Evolutionary conservation across 2,888 invertebrate genomes (phyloP), one percentile per base, ranked within the genome.

Genomic region (Hipparchia semele): DNA sequence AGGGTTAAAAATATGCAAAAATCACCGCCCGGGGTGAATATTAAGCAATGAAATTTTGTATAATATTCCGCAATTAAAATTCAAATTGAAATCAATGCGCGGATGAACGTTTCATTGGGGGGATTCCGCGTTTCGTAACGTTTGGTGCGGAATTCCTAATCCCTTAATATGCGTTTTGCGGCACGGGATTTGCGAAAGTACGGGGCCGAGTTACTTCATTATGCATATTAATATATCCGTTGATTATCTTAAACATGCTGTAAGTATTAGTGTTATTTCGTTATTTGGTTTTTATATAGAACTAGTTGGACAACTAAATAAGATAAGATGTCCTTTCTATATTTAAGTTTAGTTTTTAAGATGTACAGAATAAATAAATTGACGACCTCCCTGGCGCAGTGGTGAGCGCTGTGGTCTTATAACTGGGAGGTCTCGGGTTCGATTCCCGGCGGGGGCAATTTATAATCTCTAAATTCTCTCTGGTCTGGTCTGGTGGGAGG

Each of bases 31-130:
- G 86, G 93, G 92, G 92, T 92, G 94, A 92, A 92, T 93, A 92
- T 92, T 88, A 94, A 94, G 89, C 84, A 90, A 92, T 91, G 91
- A 92, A 90, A 92, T 92, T 91, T 91, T 90, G 89, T 90, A 90
- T 92, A 93, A 94, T 94, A 94, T 94, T 92, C 90, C 85, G 82
- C 93, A 92, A 94, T 94, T 94, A 94, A 94, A 92, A 93, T 94
- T 94, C 89, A 94, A 94, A 94, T 94, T 94, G 94, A 94, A 94
- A 94, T 93, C 94, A 94, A 94, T 94, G 94, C 91, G 86, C 86
- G 88, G 85, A 86, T 87, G 90, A 89, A 88, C 86, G 86, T 81
- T 81, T 70, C 74, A 74, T 2, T 77, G 73, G 70, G 69, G 70
- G 60, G 75, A 61, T 70, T 53, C 64, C 71, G 74, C 56, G 72